Evolutionary conservation across 2,113 vertebrate genomes (phyloP).

Genomic region (Candoia aspera): DNA sequence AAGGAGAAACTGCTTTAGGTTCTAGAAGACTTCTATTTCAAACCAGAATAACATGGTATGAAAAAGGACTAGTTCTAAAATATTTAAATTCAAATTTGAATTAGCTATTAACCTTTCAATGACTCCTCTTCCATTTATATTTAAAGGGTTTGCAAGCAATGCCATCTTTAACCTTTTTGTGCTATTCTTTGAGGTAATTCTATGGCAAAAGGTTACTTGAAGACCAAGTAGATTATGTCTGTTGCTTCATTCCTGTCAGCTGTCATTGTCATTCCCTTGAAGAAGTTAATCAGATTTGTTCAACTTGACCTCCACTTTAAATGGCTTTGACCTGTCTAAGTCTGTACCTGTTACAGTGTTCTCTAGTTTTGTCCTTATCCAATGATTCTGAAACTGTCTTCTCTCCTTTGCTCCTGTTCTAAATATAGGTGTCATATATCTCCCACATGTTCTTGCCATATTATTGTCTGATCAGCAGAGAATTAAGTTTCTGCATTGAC

Average conservation of each 20-base stretch:
- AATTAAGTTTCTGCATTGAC: neutral
- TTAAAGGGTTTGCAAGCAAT: conserved; percentile 28
- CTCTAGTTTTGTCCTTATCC: rapidly evolving
- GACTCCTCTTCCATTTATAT: conserved; percentile 9
- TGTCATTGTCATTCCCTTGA: conserved; percentile 48
- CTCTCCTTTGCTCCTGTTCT: conserved; percentile 21
- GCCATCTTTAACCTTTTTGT: conserved; percentile 25
- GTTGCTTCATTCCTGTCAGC: conserved; percentile 30
- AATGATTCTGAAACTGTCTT: neutral
- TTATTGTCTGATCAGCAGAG: neutral
- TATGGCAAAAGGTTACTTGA: conserved; percentile 35
- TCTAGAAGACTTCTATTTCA: conserved; percentile 11
- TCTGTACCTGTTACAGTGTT: neutral
- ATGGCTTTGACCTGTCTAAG: conserved; percentile 38
- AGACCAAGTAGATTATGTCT: conserved; percentile 46
- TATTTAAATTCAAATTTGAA: conserved; percentile 46
- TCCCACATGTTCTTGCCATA: neutral
- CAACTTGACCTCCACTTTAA: conserved; percentile 56
- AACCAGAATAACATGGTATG: neutral
- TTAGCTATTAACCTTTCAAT: conserved; percentile 42
- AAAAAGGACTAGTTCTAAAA: conserved; percentile 40
- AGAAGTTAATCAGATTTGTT: conserved; percentile 59
- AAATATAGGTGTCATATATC: neutral
- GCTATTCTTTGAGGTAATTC: neutral
- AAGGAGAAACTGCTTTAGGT: neutral